Evolutionary conservation across 2,797 vertebrate genomes (phyloP).

Genomic region (Ctenopoma kingsleyae): DNA sequence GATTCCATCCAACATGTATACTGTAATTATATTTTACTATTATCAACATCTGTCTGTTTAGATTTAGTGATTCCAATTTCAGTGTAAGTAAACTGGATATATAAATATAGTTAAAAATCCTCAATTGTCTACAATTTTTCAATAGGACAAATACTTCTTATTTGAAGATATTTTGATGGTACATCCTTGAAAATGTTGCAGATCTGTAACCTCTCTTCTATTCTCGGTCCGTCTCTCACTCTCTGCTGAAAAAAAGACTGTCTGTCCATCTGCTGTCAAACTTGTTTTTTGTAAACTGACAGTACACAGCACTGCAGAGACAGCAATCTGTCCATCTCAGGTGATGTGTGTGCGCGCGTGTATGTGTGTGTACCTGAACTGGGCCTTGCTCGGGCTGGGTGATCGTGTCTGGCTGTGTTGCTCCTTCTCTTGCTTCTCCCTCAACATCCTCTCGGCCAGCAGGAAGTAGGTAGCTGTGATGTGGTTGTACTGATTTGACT

Average conservation of each 20-base stretch:
- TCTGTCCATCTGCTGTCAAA: conserved; percentile 52
- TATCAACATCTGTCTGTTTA: no score
- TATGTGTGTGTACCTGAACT: conserved; percentile 89
- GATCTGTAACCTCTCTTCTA: conserved; percentile 34
- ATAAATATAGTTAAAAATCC: no score
- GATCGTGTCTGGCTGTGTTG: conserved; percentile 88
- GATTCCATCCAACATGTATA: no score
- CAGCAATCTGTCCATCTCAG: conserved; percentile 43
- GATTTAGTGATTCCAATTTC: not conserved
- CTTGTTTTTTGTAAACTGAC: conserved; percentile 40
- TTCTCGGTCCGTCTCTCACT: conserved; percentile 42
- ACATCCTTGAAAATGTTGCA: conserved; percentile 22
- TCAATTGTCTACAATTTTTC: no score
- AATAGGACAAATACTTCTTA: no score
- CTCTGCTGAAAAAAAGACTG: conserved; percentile 8
- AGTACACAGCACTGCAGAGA: conserved; percentile 38
- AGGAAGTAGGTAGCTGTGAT: conserved; percentile 97
- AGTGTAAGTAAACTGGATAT: no score
- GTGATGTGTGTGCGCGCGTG: conserved; percentile 3
- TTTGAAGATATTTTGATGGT: conserved; percentile 4
- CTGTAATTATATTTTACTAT: no score
- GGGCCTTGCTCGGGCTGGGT: conserved; percentile 94
- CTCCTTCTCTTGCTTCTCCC: conserved; percentile 94
- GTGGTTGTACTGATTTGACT: conserved; percentile 97
- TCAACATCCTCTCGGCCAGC: conserved; percentile 93